Evolutionary conservation across 2,113 vertebrate genomes (phyloP).

Genomic region (Hepsetus odoe): DNA sequence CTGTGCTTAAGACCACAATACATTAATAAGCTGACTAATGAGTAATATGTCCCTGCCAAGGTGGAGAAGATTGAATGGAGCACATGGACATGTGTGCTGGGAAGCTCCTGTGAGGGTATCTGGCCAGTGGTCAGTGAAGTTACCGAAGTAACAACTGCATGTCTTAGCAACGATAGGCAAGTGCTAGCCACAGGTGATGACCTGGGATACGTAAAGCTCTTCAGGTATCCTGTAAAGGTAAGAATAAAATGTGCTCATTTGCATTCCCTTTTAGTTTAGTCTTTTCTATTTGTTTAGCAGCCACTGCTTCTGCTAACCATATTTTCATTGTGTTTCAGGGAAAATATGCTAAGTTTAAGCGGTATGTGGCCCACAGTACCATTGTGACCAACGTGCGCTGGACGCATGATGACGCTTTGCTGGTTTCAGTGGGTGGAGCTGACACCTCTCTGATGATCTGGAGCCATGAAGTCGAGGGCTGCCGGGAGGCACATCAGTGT

Average conservation of each 20-base stretch:
- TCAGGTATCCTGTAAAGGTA: slow-evolving; percentile 94
- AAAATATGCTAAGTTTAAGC: slow-evolving; percentile 94
- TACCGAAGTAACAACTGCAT: slow-evolving; percentile 88
- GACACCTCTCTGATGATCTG: slow-evolving; percentile 97
- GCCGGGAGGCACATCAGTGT: slow-evolving; percentile 82
- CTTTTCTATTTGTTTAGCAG: not conserved
- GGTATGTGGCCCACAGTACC: slow-evolving; percentile 93
- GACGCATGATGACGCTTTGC: slow-evolving; percentile 89
- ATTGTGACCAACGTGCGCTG: slow-evolving; percentile 97
- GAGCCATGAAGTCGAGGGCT: slow-evolving; percentile 87
- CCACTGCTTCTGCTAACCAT: not conserved
- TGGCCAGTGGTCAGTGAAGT: slow-evolving; percentile 95
- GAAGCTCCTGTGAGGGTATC: slow-evolving; percentile 90
- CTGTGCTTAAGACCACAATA: slow-evolving; percentile 51
- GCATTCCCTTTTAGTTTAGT: not conserved
- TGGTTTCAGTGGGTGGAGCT: slow-evolving; percentile 89
- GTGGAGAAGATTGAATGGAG: slow-evolving; percentile 95
- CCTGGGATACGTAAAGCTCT: slow-evolving; percentile 96
- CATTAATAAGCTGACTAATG: slow-evolving; percentile 12
- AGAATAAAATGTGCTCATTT: slow-evolving; percentile 51
- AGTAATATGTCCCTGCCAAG: slow-evolving; percentile 64
- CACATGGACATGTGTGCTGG: slow-evolving; percentile 95
- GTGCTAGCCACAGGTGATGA: slow-evolving; percentile 95
- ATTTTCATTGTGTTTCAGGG: slow-evolving; percentile 76
- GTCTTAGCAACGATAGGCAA: slow-evolving; percentile 87